phyloP scores from a whole-genome alignment of 2,888 invertebrate genomes.

The Muschampia plurimacula region DNA sequence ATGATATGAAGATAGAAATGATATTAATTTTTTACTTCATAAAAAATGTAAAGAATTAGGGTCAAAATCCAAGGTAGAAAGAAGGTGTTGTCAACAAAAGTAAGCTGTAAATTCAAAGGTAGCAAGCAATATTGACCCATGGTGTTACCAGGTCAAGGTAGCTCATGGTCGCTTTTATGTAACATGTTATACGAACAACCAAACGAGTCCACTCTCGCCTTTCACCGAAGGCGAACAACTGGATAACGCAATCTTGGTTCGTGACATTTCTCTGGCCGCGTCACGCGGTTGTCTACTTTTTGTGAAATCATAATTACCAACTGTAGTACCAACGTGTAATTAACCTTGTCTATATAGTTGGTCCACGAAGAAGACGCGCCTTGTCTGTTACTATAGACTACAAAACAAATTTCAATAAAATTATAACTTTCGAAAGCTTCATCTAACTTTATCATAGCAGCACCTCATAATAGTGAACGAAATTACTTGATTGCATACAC shows the following conservation, averaged over 20 bases:
- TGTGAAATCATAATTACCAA: conserved; percentile 9
- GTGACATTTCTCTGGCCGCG: conserved; percentile 46
- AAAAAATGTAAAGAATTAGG: too few relatives aligned
- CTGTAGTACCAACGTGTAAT: neutral
- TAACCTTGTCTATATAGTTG: too few relatives aligned
- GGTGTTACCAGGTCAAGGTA: neutral
- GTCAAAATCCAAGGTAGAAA: too few relatives aligned
- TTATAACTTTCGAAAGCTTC: too few relatives aligned
- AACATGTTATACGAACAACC: neutral
- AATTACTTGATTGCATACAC: too few relatives aligned
- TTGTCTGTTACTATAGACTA: too few relatives aligned
- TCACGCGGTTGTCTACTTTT: conserved; percentile 5
- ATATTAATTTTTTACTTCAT: too few relatives aligned
- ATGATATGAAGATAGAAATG: too few relatives aligned
- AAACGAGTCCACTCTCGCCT: neutral
- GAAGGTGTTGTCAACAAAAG: neutral
- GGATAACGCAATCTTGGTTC: conserved; percentile 42
- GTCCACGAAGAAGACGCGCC: too few relatives aligned
- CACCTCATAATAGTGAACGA: too few relatives aligned
- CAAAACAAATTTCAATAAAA: too few relatives aligned
- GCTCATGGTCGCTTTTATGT: conserved; percentile 4
- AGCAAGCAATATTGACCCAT: neutral
- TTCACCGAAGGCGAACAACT: conserved; percentile 7
- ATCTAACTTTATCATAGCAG: too few relatives aligned
- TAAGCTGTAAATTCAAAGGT: neutral